These are phyloP conservation scores for Actinernus sp. DNA, from an alignment of 92 coral and sea anemone species.

Conservation along the genomic window DNA sequence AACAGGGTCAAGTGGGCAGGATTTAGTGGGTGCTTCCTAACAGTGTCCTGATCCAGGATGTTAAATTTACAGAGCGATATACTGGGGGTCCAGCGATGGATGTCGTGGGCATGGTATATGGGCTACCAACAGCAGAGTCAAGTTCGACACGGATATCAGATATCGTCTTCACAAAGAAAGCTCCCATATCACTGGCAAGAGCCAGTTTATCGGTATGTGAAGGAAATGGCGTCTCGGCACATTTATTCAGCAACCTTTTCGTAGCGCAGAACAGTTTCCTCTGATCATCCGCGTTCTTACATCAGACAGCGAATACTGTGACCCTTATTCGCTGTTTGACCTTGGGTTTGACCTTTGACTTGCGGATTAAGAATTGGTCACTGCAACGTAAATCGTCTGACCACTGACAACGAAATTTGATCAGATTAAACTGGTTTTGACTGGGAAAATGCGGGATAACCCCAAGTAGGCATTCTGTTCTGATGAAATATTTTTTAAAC, in stretches of 20 bases:
- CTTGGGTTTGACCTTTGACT: too few relatives aligned
- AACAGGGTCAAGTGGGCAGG: constrained; percentile 8
- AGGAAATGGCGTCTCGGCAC: constrained; percentile 14
- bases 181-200: constrained; percentile 31
- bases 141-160: too few relatives aligned
- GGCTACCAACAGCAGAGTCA: not conserved
- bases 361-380: too few relatives aligned
- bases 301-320: too few relatives aligned
- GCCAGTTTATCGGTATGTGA: constrained; percentile 12
- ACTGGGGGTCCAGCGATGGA: too few relatives aligned
- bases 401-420: too few relatives aligned
- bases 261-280: constrained; percentile 24
- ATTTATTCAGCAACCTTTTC: constrained; percentile 13
- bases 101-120: not conserved
- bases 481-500: too few relatives aligned
- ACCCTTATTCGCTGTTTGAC: too few relatives aligned
- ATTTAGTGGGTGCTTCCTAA: not conserved
- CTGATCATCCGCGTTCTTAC: constrained; percentile 19
- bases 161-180: constrained; percentile 6
- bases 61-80: constrained; percentile 10
- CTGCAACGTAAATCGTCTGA: too few relatives aligned
- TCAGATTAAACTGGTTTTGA: too few relatives aligned
- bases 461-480: too few relatives aligned
- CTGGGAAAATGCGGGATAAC: too few relatives aligned
- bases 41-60: not conserved